Evolutionary conservation across 2,797 vertebrate genomes (phyloP).

Genomic region (Choloepus didactylus): DNA sequence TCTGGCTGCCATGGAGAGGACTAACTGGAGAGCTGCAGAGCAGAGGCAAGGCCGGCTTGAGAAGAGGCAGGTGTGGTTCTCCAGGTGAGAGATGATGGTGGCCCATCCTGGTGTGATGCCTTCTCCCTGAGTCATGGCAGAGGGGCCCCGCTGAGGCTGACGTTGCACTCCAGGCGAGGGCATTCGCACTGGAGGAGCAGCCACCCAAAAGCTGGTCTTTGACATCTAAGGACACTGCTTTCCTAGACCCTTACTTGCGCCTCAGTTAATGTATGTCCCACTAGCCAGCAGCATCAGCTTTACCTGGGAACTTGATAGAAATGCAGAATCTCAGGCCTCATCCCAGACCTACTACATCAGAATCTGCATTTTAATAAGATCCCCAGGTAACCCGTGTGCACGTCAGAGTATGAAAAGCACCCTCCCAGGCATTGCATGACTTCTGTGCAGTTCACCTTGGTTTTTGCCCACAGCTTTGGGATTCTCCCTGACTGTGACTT

Average conservation of each 20-base stretch:
- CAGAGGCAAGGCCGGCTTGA: background rate
- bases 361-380: background rate
- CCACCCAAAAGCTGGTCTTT: background rate
- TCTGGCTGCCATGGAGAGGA: background rate
- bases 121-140: background rate
- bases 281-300: background rate
- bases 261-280: background rate
- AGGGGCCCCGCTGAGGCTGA: background rate
- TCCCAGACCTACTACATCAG: background rate
- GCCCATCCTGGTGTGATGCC: accelerated
- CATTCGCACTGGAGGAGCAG: background rate
- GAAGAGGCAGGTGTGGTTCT: background rate
- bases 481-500: background rate
- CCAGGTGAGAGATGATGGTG: background rate
- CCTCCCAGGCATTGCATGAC: background rate
- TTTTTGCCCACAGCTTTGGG: background rate
- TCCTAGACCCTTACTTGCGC: background rate
- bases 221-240: background rate
- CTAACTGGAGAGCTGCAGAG: background rate
- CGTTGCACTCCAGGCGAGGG: background rate
- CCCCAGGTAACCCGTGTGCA: background rate
- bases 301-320: background rate
- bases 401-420: background rate
- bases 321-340: background rate
- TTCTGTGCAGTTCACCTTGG: background rate